Conservation (phyloP, 2,797 vertebrate species). For the Clarias pachynema region DNA sequence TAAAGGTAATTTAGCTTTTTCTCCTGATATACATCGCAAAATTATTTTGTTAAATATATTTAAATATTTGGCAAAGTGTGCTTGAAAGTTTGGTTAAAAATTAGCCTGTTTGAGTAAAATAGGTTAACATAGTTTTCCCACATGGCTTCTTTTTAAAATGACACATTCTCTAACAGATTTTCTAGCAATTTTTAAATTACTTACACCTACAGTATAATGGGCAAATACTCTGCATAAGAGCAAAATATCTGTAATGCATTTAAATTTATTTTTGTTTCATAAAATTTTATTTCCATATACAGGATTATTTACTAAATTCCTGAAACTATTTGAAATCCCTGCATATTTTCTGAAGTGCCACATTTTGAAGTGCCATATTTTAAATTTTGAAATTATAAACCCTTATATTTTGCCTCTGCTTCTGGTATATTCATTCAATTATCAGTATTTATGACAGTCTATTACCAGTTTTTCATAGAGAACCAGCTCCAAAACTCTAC, state of each 20-base stretch:
- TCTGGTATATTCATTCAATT: neutral
- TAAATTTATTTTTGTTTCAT: neutral
- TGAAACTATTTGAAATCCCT: neutral
- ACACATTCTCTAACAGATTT: neutral
- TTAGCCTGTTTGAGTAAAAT: neutral
- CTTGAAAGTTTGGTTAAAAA: neutral
- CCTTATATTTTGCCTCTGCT: neutral
- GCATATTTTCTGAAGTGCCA: neutral
- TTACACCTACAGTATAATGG: neutral
- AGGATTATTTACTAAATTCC: neutral
- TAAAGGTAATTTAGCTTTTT: neutral
- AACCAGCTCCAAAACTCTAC: neutral
- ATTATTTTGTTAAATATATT: neutral
- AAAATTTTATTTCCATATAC: neutral
- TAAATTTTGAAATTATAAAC: neutral
- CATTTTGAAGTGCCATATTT: neutral
- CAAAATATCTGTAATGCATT: neutral
- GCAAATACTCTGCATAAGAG: neutral
- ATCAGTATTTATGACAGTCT: neutral
- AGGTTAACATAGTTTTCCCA: neutral
- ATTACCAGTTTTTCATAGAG: neutral
- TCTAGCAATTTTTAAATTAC: neutral
- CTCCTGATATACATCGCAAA: neutral
- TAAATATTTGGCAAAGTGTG: neutral
- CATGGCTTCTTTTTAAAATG: neutral